A percentile compares a stretch with the other conserved stretches of the same genome.
Evolutionary conservation across 1,140 invertebrate species (phyloP).

Genomic region (Drosophila watanabei): DNA sequence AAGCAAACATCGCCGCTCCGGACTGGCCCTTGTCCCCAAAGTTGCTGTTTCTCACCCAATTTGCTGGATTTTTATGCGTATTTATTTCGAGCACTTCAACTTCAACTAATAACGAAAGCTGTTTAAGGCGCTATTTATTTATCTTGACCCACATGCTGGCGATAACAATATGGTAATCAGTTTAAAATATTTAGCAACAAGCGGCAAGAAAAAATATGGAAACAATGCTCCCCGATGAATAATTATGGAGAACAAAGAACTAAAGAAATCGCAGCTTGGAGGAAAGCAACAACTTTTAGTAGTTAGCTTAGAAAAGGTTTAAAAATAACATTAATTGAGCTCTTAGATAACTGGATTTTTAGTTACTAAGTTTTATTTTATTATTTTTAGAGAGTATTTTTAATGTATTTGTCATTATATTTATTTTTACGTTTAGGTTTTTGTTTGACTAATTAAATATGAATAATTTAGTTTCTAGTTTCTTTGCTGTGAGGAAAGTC

Average conservation of each 20-base stretch:
- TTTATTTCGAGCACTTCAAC: constrained; percentile 59
- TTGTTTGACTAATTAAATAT: neutral
- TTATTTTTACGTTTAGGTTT: neutral
- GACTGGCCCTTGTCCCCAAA: constrained; percentile 38
- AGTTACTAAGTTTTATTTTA: no score
- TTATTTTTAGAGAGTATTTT: neutral
- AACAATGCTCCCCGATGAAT: neutral
- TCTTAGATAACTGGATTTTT: neutral
- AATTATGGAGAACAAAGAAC: constrained; percentile 10
- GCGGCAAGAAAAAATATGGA: neutral
- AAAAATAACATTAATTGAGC: constrained; percentile 1
- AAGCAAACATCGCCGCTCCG: constrained; percentile 25
- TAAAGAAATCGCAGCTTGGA: neutral
- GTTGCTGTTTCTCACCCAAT: constrained; percentile 45
- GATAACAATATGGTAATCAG: constrained; percentile 25
- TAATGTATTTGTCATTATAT: neutral
- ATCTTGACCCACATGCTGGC: constrained; percentile 36
- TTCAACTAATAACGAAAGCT: constrained; percentile 27
- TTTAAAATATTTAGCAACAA: constrained; percentile 6
- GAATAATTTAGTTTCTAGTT: constrained; percentile 9
- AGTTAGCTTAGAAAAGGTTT: neutral
- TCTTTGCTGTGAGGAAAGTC: constrained; percentile 1
- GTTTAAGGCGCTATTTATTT: neutral
- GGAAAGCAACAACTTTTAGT: neutral
- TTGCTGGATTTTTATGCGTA: constrained; percentile 55